Conservation (phyloP, 2,888 invertebrate genomes). For the Oscheius onirici region DNA sequence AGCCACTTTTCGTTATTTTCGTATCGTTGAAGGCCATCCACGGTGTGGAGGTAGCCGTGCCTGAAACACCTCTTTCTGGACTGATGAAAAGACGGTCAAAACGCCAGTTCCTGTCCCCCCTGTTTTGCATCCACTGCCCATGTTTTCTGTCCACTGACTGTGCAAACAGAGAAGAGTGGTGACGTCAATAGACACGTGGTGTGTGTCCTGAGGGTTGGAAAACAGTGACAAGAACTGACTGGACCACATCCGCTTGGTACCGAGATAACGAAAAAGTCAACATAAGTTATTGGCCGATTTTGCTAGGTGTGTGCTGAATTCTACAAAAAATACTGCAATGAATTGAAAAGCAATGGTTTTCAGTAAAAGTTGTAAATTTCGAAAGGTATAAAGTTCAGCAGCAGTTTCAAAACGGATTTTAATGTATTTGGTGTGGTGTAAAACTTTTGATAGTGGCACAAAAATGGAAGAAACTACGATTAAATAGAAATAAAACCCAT, state of each 20-base stretch:
- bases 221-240: not conserved
- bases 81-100: not conserved
- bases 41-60: slow-evolving; percentile 6
- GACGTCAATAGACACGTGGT: not conserved
- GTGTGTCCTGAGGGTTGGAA: not conserved
- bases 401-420: too few species aligned
- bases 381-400: too few species aligned
- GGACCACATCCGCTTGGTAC: not conserved
- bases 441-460: too few species aligned
- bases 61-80: slow-evolving; percentile 9
- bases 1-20: slow-evolving; percentile 16
- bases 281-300: too few species aligned
- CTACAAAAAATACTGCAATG: too few species aligned
- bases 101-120: not conserved
- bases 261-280: too few species aligned
- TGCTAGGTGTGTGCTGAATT: too few species aligned
- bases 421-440: too few species aligned
- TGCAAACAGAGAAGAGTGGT: not conserved
- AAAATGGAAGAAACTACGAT: too few species aligned
- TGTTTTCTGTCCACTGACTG: not conserved
- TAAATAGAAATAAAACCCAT: too few species aligned
- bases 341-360: too few species aligned
- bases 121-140: not conserved
- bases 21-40: slow-evolving; percentile 34
- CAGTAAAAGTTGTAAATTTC: too few species aligned